These are phyloP conservation scores for Serilophus lunatus DNA, from an alignment of 2,113 vertebrate genomes.

Conservation along the genomic window DNA sequence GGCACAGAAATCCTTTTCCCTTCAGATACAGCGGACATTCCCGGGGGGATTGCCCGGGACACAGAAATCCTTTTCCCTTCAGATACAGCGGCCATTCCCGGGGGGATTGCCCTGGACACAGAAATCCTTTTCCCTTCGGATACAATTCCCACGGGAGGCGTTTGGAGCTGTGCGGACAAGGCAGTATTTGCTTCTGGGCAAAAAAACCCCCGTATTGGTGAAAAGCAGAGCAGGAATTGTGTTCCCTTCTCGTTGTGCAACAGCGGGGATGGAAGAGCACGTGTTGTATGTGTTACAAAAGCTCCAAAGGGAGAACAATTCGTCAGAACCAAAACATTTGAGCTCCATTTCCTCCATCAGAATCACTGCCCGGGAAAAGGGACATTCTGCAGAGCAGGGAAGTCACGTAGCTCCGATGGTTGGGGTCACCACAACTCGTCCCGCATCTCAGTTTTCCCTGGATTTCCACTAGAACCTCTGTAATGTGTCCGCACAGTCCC, in stretches of 20 bases:
- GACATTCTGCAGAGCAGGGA: not conserved
- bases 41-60: too few relatives aligned
- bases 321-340: not conserved
- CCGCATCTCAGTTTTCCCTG: not conserved
- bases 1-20: fast-evolving
- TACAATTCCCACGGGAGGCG: not conserved
- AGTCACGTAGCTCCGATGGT: not conserved
- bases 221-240: not conserved
- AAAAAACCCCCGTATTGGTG: not conserved
- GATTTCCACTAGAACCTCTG: not conserved
- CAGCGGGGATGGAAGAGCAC: not conserved
- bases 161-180: not conserved
- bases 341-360: not conserved
- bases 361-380: not conserved
- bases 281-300: fast-evolving
- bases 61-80: too few relatives aligned
- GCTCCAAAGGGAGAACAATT: not conserved
- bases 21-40: too few relatives aligned
- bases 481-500: not conserved
- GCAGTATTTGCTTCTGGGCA: not conserved
- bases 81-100: fast-evolving
- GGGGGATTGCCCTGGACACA: fast-evolving
- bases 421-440: not conserved
- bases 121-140: fast-evolving
- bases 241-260: not conserved